Percentiles rank a stretch among this genome's conserved stretches.
These are phyloP conservation scores for Chaenodraco wilsoni DNA, from an alignment of 2,797 vertebrate genomes.

Conservation along the genomic window DNA sequence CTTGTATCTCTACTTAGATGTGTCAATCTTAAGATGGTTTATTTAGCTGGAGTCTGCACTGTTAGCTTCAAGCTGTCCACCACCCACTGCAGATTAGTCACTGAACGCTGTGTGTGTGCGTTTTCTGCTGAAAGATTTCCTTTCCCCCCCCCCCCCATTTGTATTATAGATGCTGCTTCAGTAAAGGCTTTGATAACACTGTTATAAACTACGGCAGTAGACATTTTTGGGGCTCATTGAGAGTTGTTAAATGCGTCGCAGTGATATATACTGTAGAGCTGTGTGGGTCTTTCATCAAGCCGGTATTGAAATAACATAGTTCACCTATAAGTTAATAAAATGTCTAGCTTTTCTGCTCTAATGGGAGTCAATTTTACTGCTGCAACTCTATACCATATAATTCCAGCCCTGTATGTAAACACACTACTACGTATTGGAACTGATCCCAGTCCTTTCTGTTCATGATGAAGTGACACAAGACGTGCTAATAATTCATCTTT, in stretches of 20 bases:
- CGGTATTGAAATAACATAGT: slow-evolving; percentile 44
- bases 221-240: slow-evolving; percentile 59
- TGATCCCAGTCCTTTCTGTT: slow-evolving; percentile 12
- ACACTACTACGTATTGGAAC: background rate
- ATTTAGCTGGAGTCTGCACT: slow-evolving; percentile 76
- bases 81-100: slow-evolving; percentile 82
- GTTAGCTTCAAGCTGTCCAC: slow-evolving; percentile 80
- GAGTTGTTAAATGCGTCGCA: slow-evolving; percentile 40
- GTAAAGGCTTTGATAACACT: slow-evolving; percentile 62
- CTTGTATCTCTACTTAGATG: slow-evolving; percentile 73
- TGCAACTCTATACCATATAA: slow-evolving; percentile 11
- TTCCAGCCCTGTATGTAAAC: slow-evolving; percentile 4
- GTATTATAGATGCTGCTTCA: slow-evolving; percentile 64
- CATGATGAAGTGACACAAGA: slow-evolving; percentile 14
- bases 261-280: slow-evolving; percentile 37
- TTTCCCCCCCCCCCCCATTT: slow-evolving; percentile 27
- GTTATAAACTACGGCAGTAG: slow-evolving; percentile 55
- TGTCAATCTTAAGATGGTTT: slow-evolving; percentile 79
- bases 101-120: slow-evolving; percentile 56
- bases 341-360: slow-evolving; percentile 7
- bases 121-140: slow-evolving; percentile 26
- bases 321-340: slow-evolving; percentile 39
- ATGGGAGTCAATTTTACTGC: slow-evolving; percentile 18
- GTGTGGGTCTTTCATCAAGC: slow-evolving; percentile 45
- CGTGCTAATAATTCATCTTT: slow-evolving; percentile 45